A percentile compares a stretch with the other conserved stretches of the same genome.
phyloP scores from a whole-genome alignment of 2,113 vertebrate genomes.

The Chiloscyllium plagiosum region DNA sequence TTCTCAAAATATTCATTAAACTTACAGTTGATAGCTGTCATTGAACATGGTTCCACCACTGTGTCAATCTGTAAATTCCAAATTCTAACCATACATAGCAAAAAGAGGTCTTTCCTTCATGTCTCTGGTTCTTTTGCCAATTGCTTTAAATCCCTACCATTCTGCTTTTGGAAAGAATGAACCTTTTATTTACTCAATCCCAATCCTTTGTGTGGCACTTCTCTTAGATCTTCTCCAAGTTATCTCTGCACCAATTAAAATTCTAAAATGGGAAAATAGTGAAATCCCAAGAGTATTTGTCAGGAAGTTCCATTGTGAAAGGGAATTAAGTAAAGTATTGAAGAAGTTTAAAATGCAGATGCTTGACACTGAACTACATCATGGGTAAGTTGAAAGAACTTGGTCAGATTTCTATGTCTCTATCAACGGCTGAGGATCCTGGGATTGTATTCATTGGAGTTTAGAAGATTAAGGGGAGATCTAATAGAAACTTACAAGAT shows the following conservation, averaged over 20 bases:
- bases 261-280: neutral
- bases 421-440: no score
- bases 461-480: no score
- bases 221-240: neutral
- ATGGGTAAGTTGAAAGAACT: neutral
- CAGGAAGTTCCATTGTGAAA: neutral
- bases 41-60: neutral
- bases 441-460: no score
- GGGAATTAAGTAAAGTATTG: neutral
- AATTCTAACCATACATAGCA: neutral
- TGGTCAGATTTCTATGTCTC: neutral
- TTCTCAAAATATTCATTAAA: neutral
- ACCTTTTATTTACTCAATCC: no score
- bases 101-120: neutral
- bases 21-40: neutral
- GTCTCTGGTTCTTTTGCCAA: neutral
- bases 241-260: neutral
- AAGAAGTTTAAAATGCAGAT: neutral
- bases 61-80: neutral
- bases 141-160: neutral
- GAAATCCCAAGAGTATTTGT: neutral
- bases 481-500: no score
- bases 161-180: no score
- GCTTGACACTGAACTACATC: neutral
- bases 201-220: no score